Evolutionary conservation across 2,797 vertebrate genomes (phyloP).

Genomic region (Lepilemur ruficaudatus): DNA sequence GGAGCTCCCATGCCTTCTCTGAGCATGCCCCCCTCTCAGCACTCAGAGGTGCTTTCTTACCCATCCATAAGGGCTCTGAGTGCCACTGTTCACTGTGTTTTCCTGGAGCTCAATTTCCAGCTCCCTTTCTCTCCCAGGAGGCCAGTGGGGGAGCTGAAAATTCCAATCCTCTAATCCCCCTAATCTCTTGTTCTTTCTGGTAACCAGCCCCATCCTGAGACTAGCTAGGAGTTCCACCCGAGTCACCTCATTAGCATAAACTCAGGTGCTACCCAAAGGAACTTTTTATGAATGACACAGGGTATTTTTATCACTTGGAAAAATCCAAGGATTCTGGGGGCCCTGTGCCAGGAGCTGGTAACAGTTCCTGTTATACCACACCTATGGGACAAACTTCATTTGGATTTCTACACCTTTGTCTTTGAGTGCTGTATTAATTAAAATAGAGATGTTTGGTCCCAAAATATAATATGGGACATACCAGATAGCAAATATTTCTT

Average conservation of each 20-base stretch:
- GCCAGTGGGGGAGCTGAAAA: not conserved
- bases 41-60: not conserved
- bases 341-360: not conserved
- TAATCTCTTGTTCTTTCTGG: not conserved
- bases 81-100: not conserved
- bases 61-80: not conserved
- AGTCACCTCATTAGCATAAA: not conserved
- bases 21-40: fast-evolving
- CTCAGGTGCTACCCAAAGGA: not conserved
- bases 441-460: slow-evolving; percentile 73
- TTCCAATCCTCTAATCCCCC: not conserved
- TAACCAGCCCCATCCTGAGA: not conserved
- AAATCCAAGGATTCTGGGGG: not conserved
- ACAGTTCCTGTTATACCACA: not conserved
- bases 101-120: not conserved
- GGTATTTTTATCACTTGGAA: too few species aligned
- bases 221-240: not conserved
- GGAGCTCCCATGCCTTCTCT: too few species aligned
- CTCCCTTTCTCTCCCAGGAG: not conserved
- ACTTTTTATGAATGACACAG: not conserved
- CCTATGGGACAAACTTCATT: slow-evolving; percentile 75
- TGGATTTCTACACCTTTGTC: slow-evolving; percentile 63
- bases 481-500: slow-evolving; percentile 77
- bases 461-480: slow-evolving; percentile 63
- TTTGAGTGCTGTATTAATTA: slow-evolving; percentile 82